Evolutionary conservation across 2,797 vertebrate genomes (phyloP), one percentile per base, ranked within the genome.

Genomic region (Rhinichthys osculus): DNA sequence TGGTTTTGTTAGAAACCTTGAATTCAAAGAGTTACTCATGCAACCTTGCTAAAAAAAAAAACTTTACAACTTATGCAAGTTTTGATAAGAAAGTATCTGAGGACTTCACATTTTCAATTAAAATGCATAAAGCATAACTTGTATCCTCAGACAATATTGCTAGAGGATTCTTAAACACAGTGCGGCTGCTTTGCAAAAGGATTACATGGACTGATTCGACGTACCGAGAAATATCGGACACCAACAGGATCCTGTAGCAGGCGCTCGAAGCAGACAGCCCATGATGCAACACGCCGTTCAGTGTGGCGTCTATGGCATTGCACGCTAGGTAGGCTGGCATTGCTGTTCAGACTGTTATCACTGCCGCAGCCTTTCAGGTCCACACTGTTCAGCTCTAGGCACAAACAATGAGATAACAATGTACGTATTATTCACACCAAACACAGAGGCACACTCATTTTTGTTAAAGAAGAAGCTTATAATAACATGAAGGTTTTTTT

Each of bases 231-330:
- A 93, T 99, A 99, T 80, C 96, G 96, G 64, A 99, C 94, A 10
- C 97, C 98, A 1, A 98, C 85, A 0, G 98, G 97, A 92, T 99
- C 98, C 92, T 98, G 97, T 74, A 99, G 97, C 47, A 99, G 97
- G 4, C 98, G 96, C 93, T 99, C 98, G 11, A 99, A 99, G 54
- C 98, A 98, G 84, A 97, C 97, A 0, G 98, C 98, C 98, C 98
- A 99, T 92, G 98, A 98, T 81, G 98, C 98, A 54, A 98, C 97
- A 67, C 98, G 95, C 84, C 97, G 93, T 85, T 99, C 98, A 0
- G 96, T 95, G 91, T 98, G 97, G 11, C 96, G 95, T 70, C 96
- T 95, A 93, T 98, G 97, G 94, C 97, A 98, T 94, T 98, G 98
- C 79, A 98, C 97, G 0, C 97, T 98, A 88, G 98, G 98, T 70